Conservation (phyloP, 1,140 invertebrate species). For the Stegodyphus dumicola region DNA sequence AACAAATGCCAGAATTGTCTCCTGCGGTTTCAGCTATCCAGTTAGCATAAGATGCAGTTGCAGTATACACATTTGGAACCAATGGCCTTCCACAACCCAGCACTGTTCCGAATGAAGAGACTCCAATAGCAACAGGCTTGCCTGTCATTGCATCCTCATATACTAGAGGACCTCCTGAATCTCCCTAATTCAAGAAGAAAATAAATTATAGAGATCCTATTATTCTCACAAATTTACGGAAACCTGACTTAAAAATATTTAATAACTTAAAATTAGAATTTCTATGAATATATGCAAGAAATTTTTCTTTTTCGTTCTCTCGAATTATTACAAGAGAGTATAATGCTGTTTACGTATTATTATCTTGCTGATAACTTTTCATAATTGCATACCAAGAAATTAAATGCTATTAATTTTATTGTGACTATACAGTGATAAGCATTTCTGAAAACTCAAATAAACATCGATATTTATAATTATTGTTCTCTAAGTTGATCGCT, state of each 20-base stretch:
- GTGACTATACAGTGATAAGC: no score
- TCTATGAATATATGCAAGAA: no score
- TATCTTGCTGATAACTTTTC: no score
- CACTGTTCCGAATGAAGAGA: slow-evolving; percentile 32
- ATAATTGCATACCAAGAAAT: no score
- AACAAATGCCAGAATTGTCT: slow-evolving; percentile 16
- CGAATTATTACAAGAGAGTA: no score
- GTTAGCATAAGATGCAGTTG: slow-evolving; percentile 14
- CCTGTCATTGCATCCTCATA: not conserved
- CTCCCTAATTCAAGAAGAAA: slow-evolving; percentile 20
- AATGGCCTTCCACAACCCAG: slow-evolving; percentile 15
- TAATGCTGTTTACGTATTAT: no score
- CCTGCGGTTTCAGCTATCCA: slow-evolving; percentile 20
- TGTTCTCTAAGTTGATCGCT: no score
- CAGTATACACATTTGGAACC: slow-evolving; percentile 27
- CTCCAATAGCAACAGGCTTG: slow-evolving; percentile 20
- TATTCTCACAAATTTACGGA: not conserved
- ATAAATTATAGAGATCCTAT: not conserved
- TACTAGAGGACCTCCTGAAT: slow-evolving; percentile 42
- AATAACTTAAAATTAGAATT: not conserved
- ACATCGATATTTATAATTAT: no score
- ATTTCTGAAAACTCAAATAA: no score
- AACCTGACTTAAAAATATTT: not conserved
- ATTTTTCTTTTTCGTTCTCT: no score
- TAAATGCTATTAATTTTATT: no score